phyloP scores from a whole-genome alignment of 2,888 invertebrate genomes.

The Drosophila lacicola region DNA sequence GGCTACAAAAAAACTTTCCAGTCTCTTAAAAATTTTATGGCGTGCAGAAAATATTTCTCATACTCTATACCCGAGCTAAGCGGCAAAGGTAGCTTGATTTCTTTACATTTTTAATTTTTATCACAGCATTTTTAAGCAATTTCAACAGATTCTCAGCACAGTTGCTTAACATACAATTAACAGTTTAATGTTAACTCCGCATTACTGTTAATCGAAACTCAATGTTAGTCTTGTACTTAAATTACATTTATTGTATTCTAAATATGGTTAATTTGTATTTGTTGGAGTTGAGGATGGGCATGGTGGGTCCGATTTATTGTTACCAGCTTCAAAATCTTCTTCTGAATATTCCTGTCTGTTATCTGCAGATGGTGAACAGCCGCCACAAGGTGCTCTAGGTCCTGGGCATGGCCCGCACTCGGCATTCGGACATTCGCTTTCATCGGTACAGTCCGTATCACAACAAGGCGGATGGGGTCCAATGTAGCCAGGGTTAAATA shows the following conservation, averaged over 20 bases:
- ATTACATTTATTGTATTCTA: background rate
- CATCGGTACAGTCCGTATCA: slow-evolving; percentile 46
- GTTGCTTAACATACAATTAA: background rate
- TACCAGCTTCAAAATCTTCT: slow-evolving; percentile 1
- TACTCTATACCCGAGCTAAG: background rate
- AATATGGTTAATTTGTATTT: too few species aligned
- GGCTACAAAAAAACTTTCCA: background rate
- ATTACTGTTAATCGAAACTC: too few species aligned
- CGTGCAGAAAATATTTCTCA: background rate
- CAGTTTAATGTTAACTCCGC: background rate
- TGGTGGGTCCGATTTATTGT: background rate
- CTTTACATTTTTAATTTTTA: background rate
- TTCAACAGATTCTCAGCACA: background rate
- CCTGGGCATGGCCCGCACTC: slow-evolving; percentile 62
- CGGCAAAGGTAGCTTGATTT: slow-evolving; percentile 6
- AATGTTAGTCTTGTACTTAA: background rate
- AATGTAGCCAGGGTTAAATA: slow-evolving; percentile 69
- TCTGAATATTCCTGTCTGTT: background rate
- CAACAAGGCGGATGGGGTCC: slow-evolving; percentile 68
- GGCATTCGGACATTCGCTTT: slow-evolving; percentile 37
- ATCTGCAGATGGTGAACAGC: slow-evolving; percentile 30
- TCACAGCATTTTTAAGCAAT: too few species aligned
- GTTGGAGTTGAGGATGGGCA: background rate
- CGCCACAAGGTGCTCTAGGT: slow-evolving; percentile 36
- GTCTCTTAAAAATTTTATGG: background rate